Evolutionary conservation across 1,140 invertebrate genomes (phyloP).

Genomic region (Euura saliciscinereae): DNA sequence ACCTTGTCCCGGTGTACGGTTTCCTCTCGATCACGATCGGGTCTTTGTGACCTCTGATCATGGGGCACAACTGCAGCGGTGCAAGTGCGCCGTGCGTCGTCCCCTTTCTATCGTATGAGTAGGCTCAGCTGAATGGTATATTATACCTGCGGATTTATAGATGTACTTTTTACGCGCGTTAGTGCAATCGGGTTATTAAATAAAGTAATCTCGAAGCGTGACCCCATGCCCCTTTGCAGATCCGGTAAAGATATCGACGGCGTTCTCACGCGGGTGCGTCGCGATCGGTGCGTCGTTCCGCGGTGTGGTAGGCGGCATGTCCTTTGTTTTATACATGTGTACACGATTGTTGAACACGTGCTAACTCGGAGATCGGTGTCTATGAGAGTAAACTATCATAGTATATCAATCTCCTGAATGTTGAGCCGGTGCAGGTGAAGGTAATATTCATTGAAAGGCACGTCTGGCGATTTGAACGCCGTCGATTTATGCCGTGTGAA

Average conservation of each 20-base stretch:
- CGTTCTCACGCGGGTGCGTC: not conserved
- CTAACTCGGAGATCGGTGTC: no score
- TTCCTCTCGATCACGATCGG: no score
- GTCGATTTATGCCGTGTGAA: conserved; percentile 1
- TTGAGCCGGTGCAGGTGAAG: not conserved
- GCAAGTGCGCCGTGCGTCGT: not conserved
- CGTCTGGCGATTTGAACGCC: not conserved
- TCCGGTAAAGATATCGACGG: not conserved
- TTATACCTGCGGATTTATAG: not conserved
- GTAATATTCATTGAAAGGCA: conserved; percentile 7
- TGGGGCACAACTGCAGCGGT: not conserved
- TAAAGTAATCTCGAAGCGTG: conserved; percentile 2
- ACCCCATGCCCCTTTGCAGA: not conserved
- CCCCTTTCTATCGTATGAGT: not conserved
- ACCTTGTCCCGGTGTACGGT: no score
- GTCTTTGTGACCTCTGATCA: no score
- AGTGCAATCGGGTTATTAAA: not conserved
- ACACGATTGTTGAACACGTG: no score
- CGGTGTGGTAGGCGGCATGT: not conserved
- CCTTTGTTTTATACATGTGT: no score
- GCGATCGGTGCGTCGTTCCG: not conserved
- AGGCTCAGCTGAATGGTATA: not conserved
- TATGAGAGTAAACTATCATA: no score
- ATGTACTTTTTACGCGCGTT: not conserved
- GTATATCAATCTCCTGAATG: no score